Evolutionary conservation across 2,888 invertebrate species (phyloP).

Genomic region (Elysia crispata): DNA sequence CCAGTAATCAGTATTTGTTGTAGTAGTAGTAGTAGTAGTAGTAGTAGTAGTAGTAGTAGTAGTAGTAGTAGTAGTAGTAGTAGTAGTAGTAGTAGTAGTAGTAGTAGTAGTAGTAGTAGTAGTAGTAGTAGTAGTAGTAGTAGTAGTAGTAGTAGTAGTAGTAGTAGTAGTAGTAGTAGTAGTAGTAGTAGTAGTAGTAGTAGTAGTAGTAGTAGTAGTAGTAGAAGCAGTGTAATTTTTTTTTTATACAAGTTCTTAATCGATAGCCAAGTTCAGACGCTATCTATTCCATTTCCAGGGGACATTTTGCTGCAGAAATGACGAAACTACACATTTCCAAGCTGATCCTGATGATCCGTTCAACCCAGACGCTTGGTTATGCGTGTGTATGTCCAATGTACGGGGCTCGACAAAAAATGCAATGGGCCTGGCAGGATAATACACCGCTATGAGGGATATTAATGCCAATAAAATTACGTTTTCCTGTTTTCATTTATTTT

Average conservation of each 20-base stretch:
- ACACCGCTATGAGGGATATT: no score
- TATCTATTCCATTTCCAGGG: not conserved
- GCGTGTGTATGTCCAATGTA: no score
- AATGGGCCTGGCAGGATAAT: no score
- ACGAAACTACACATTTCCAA: no score
- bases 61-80: slow-evolving; percentile 17
- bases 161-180: slow-evolving; percentile 37
- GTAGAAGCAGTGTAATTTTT: not conserved
- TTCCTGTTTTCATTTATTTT: no score
- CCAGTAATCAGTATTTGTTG: not conserved
- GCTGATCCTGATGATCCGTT: no score
- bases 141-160: slow-evolving; percentile 39
- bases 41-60: slow-evolving; percentile 19
- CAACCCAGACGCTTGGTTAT: no score
- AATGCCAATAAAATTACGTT: no score
- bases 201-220: no score
- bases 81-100: slow-evolving; percentile 35
- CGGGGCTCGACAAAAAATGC: no score
- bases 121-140: slow-evolving; percentile 39
- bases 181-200: slow-evolving; percentile 38
- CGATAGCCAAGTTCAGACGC: not conserved
- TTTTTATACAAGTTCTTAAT: not conserved
- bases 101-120: slow-evolving; percentile 40
- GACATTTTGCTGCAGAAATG: no score
- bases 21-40: slow-evolving; percentile 16